Evolutionary conservation across 37 sponge, comb jelly and placozoan species (phyloP).

Genomic region (Cladorhizidae sp.): DNA sequence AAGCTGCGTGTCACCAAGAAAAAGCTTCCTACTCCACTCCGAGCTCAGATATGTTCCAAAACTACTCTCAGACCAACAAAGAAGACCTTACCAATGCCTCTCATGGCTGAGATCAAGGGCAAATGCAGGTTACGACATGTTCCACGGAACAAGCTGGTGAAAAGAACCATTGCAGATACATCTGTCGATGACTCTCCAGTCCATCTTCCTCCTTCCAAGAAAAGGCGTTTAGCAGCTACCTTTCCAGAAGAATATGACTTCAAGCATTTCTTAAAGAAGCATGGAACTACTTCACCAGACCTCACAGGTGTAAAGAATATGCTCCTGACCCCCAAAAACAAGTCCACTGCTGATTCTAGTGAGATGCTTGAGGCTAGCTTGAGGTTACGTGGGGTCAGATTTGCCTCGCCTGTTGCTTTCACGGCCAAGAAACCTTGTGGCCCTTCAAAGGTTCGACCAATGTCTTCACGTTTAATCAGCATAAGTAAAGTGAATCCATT

Average conservation of each 20-base stretch:
- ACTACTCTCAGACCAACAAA: constrained; percentile 27
- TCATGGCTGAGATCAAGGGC: constrained; percentile 48
- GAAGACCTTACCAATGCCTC: constrained; percentile 51
- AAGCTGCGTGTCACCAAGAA: constrained; percentile 31
- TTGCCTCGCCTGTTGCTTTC: constrained; percentile 48
- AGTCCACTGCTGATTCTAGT: constrained; percentile 13
- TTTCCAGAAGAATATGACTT: constrained; percentile 37
- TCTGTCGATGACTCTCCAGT: constrained; percentile 35
- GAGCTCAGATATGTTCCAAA: constrained; percentile 38
- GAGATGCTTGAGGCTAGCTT: constrained; percentile 14
- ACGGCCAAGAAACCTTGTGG: constrained; percentile 42
- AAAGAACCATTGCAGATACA: constrained; percentile 30
- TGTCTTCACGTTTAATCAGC: constrained; percentile 7
- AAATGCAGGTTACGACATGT: constrained; percentile 18
- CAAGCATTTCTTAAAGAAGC: constrained; percentile 3
- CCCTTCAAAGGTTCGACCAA: neutral
- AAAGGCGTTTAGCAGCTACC: constrained; percentile 13
- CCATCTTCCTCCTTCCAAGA: constrained; percentile 46
- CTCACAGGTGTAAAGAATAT: constrained; percentile 18
- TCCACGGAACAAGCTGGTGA: neutral
- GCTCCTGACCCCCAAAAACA: constrained; percentile 33
- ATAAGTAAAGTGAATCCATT: neutral
- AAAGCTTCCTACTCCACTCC: constrained; percentile 58
- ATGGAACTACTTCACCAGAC: neutral
- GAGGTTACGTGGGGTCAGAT: neutral